Conservation (phyloP, 92 coral and sea anemone genomes). For the Muricea muricata region DNA sequence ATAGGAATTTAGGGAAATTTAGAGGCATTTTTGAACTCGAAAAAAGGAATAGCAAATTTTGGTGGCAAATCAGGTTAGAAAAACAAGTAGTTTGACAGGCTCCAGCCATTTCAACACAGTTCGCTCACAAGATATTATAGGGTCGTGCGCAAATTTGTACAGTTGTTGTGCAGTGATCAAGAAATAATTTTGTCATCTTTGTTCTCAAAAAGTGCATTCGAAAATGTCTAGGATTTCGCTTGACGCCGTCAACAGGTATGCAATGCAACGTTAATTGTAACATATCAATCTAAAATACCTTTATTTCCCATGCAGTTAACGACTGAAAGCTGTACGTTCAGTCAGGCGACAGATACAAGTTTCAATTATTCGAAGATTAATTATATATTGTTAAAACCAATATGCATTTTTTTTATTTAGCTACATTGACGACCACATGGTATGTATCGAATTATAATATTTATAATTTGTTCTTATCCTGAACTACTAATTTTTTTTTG, state of each 20-base stretch:
- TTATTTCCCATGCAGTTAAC: not conserved
- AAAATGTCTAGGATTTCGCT: constrained; percentile 22
- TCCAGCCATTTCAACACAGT: too few relatives aligned
- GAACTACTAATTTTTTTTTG: not conserved
- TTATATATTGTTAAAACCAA: not conserved
- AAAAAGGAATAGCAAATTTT: too few relatives aligned
- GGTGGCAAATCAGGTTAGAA: too few relatives aligned
- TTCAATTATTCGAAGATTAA: not conserved
- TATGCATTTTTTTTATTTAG: constrained; percentile 43
- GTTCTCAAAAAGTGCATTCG: not conserved
- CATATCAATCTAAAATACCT: not conserved
- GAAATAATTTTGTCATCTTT: not conserved
- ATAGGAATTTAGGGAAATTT: too few relatives aligned
- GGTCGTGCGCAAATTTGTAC: too few relatives aligned
- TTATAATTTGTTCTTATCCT: not conserved
- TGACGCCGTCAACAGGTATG: constrained; percentile 14
- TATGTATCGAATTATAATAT: constrained; percentile 10
- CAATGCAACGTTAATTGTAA: not conserved
- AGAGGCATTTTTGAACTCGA: too few relatives aligned
- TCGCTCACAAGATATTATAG: too few relatives aligned
- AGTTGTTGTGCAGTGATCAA: not conserved
- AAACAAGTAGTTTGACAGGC: too few relatives aligned
- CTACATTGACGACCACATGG: constrained; percentile 70
- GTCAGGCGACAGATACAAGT: not conserved
- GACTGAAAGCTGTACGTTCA: not conserved